Evolutionary conservation across 2,797 vertebrate genomes (phyloP), one percentile per base, ranked within the genome.

Genomic region (Otolemur crassicaudatus): DNA sequence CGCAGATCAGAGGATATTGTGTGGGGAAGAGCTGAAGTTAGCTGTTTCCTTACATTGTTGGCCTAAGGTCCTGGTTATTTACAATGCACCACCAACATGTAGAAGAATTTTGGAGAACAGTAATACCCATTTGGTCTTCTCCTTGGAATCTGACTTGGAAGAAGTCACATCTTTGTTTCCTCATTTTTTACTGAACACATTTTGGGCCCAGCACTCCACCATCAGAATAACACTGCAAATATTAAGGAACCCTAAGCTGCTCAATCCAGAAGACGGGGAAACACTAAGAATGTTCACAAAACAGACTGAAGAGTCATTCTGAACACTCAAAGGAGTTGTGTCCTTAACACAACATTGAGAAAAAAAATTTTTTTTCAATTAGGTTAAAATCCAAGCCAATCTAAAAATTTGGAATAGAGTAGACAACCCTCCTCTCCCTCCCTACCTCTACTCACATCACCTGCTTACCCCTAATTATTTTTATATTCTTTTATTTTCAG

Each of bases 401-500:
- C 40, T 67, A 81, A 92, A 81, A 58, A 49, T 89, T 87, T 89
- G 11, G 12, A 72, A 76, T 40, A 10, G 23, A 63, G 12, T 56
- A 80, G 14, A 85, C 49, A 93, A 81, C 3, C 53, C 31, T 0
- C 5, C 7, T 9, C 5, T 65, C 14, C 46, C 27, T 70, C 0
- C 14, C 34, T 20, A 49, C 7, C 19, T 14, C 7, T 69, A 61
- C 46, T 56, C 3, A 1, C 6, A 23, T 5, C 23, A 77, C 17
- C 37, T 22, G 1, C 7, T 13, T 20, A 14, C 49, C 27, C 22
- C 34, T 14, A 37, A 37, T 94, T 94, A 65, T 85, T 87, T 73
- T 91, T 29, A 22, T 85, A 43, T 75, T 81, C 85, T 85, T 95
- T 92, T 23, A 85, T 61, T 84, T 87, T 87, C 20, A 34, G 65